These are phyloP conservation scores for Mongoloraphidia duomilia DNA, from an alignment of 2,888 invertebrate species.

Conservation along the genomic window DNA sequence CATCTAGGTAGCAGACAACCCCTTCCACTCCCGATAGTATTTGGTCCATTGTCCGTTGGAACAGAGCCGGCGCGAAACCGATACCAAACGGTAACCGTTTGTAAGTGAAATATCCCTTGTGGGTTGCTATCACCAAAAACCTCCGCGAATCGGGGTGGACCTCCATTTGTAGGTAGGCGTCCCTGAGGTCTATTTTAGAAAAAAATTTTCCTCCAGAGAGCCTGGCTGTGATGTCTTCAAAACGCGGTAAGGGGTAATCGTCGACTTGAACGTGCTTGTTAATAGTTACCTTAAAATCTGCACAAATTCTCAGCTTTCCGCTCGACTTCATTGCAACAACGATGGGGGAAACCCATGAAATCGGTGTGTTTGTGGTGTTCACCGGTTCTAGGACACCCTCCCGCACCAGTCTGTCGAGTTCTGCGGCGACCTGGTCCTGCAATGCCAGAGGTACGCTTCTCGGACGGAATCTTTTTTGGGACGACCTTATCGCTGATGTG, in stretches of 20 bases:
- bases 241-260: slow-evolving; percentile 10
- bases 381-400: slow-evolving; percentile 14
- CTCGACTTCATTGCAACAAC: slow-evolving; percentile 14
- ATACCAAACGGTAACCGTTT: slow-evolving; percentile 11
- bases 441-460: slow-evolving; percentile 9
- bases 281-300: slow-evolving; percentile 12
- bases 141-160: slow-evolving; percentile 4
- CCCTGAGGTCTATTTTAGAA: slow-evolving; percentile 8
- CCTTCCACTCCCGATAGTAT: slow-evolving; percentile 6
- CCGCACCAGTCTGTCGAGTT: slow-evolving; percentile 13
- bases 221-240: slow-evolving; percentile 9
- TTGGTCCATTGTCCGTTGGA: slow-evolving; percentile 10
- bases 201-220: slow-evolving; percentile 9
- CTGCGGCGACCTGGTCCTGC: slow-evolving; percentile 12
- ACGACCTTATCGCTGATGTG: background rate
- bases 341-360: slow-evolving; percentile 16
- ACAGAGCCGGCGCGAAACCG: slow-evolving; percentile 10
- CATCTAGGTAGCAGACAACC: too few relatives aligned
- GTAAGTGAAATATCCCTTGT: slow-evolving; percentile 8
- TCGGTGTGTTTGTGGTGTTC: slow-evolving; percentile 10
- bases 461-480: too few relatives aligned
- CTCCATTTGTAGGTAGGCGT: slow-evolving; percentile 10
- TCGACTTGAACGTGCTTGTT: slow-evolving; percentile 9
- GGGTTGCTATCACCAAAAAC: slow-evolving; percentile 1
- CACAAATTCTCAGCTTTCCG: slow-evolving; percentile 15